phyloP scores from a whole-genome alignment of 2,113 vertebrate species.

The Prunella himalayana region DNA sequence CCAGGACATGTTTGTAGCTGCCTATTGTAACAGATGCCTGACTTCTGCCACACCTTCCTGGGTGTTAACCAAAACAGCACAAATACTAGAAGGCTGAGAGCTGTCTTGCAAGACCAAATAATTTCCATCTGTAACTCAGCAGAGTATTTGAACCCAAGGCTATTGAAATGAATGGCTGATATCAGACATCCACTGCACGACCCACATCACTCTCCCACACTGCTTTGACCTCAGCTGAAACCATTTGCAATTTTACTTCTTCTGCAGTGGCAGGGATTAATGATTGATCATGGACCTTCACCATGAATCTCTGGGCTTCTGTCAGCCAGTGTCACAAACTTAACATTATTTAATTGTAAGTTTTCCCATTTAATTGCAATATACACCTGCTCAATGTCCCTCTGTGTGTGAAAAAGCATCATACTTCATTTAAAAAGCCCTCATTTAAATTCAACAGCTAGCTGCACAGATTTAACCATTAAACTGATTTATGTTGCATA shows the following conservation, averaged over 20 bases:
- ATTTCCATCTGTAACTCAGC: not conserved
- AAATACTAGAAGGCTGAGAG: not conserved
- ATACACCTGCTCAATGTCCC: conserved; percentile 67
- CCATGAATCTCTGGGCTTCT: conserved; percentile 49
- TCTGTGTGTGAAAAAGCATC: conserved; percentile 43
- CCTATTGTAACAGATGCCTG: not conserved
- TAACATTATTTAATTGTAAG: conserved; percentile 70
- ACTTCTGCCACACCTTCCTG: not conserved
- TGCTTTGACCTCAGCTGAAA: conserved; percentile 36
- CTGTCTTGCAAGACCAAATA: not conserved
- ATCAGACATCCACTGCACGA: not conserved
- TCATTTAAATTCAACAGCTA: conserved; percentile 71
- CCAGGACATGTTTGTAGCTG: not conserved
- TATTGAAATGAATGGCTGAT: not conserved
- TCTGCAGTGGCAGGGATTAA: not conserved
- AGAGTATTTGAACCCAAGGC: not conserved
- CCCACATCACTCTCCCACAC: not conserved
- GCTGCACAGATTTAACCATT: conserved; percentile 69
- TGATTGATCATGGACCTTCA: conserved; percentile 35
- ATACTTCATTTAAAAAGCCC: conserved; percentile 67
- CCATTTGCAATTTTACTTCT: conserved; percentile 45
- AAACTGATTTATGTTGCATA: conserved; percentile 72
- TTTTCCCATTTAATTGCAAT: conserved; percentile 68
- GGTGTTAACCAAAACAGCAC: not conserved
- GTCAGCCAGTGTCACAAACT: conserved; percentile 58